Evolutionary conservation across 2,113 vertebrate genomes (phyloP), one percentile per base, ranked within the genome.

Genomic region (Thalassoma bifasciatum): DNA sequence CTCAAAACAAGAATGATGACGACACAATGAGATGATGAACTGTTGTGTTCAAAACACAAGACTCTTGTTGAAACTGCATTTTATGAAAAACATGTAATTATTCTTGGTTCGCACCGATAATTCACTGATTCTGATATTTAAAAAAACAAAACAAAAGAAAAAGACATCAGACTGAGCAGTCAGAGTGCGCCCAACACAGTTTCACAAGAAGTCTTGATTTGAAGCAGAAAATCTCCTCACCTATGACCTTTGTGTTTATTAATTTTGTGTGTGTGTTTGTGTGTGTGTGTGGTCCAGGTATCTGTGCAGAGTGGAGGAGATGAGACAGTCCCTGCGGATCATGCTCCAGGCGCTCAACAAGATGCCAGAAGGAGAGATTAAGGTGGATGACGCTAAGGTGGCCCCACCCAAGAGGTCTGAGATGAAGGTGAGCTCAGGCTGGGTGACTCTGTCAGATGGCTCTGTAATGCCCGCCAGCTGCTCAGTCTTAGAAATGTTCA

Each of bases 291-390:
- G 44, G 44, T 47, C 17, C 76, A 98, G 97, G 87, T 98, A 99
- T 84, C 92, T 99, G 72, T 98, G 97, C 81, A 93, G 96, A 0
- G 91, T 98, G 72, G 98, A 99, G 75, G 98, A 99, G 90, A 99
- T 99, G 97, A 94, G 97, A 0, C 98, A 99, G 93, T 96, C 95
- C 0, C 92, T 99, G 2, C 89, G 95, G 1, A 99, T 99, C 93
- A 96, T 99, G 75, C 64, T 68, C 1, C 96, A 99, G 88, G 93
- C 93, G 40, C 93, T 99, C 52, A 99, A 99, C 80, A 98, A 96
- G 91, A 99, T 99, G 97, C 98, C 98, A 0, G 92, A 95, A 3
- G 98, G 98, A 0, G 97, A 99, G 91, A 96, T 99, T 87, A 99
- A 99, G 66, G 96, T 99, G 66, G 97, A 99, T 0, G 98, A 98